phyloP scores from a whole-genome alignment of 2,797 vertebrate genomes.

The Acridotheres tristis region DNA sequence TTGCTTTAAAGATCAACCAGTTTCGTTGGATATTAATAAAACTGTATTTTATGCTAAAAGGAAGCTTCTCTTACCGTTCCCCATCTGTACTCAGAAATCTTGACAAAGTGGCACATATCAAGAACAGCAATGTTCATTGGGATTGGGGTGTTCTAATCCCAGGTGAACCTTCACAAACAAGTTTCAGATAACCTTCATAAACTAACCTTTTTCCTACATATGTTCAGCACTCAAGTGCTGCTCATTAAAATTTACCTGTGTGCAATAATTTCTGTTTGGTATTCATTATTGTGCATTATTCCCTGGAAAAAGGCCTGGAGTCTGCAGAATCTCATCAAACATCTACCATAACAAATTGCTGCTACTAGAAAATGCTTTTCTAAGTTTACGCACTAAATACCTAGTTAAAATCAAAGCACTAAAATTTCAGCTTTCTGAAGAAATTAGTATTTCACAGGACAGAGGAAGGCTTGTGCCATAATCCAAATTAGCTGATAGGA shows the following conservation, averaged over 20 bases:
- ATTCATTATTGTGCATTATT: constrained; percentile 4
- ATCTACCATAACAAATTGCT: background rate
- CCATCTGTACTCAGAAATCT: background rate
- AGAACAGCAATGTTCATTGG: background rate
- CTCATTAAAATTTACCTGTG: constrained; percentile 64
- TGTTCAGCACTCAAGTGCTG: constrained; percentile 24
- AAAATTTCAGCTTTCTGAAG: background rate
- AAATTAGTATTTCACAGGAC: background rate
- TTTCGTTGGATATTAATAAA: background rate
- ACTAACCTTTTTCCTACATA: constrained; percentile 47
- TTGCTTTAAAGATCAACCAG: background rate
- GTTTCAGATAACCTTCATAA: constrained; percentile 8
- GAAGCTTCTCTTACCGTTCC: background rate
- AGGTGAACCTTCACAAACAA: constrained; percentile 54
- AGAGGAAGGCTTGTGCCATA: background rate
- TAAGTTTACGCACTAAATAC: background rate
- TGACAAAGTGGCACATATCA: background rate
- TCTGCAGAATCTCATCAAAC: background rate
- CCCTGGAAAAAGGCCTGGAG: constrained; percentile 6
- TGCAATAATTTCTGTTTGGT: constrained; percentile 45
- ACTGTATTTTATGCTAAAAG: background rate
- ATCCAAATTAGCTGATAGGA: background rate
- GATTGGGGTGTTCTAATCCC: constrained; percentile 38
- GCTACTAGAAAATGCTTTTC: constrained; percentile 13
- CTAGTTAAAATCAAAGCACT: background rate